Conservation (phyloP, 2,797 vertebrate species). For the Pogonophryne albipinna region DNA sequence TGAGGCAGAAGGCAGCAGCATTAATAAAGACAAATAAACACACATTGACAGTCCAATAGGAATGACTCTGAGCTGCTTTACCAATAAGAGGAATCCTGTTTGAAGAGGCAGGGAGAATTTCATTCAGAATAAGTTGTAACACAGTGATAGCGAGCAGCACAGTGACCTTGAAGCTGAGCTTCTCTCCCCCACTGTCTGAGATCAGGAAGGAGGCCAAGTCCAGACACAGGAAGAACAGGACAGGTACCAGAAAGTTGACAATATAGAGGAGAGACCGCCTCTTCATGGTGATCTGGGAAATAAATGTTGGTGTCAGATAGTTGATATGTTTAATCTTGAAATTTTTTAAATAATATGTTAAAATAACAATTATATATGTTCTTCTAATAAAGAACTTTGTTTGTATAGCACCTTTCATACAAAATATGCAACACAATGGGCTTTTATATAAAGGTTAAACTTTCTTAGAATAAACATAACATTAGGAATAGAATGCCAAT, state of each 20-base stretch:
- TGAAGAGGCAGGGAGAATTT: constrained; percentile 86
- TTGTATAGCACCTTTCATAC: too few relatives aligned
- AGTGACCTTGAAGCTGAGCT: constrained; percentile 86
- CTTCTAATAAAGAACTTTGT: too few relatives aligned
- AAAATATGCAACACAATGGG: too few relatives aligned
- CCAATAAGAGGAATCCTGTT: constrained; percentile 85
- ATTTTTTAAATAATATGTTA: not conserved
- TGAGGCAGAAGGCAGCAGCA: constrained; percentile 46
- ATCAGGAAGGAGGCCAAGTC: constrained; percentile 84
- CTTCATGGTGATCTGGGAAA: constrained; percentile 26
- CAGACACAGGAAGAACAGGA: constrained; percentile 82
- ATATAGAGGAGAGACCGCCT: constrained; percentile 16
- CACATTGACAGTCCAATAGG: not conserved
- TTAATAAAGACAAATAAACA: not conserved
- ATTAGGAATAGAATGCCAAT: too few relatives aligned
- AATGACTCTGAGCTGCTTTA: constrained; percentile 46
- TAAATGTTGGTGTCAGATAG: not conserved
- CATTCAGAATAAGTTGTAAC: constrained; percentile 86
- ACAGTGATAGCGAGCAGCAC: constrained; percentile 86
- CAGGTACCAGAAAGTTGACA: constrained; percentile 23
- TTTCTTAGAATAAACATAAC: too few relatives aligned
- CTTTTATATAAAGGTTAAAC: too few relatives aligned
- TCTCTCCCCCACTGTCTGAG: constrained; percentile 79
- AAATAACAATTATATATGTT: too few relatives aligned
- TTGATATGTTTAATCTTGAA: not conserved